Percentiles rank a stretch among this genome's conserved stretches.
phyloP scores from a whole-genome alignment of 2,797 vertebrate genomes.

The Acrossocheilus fasciatus region DNA sequence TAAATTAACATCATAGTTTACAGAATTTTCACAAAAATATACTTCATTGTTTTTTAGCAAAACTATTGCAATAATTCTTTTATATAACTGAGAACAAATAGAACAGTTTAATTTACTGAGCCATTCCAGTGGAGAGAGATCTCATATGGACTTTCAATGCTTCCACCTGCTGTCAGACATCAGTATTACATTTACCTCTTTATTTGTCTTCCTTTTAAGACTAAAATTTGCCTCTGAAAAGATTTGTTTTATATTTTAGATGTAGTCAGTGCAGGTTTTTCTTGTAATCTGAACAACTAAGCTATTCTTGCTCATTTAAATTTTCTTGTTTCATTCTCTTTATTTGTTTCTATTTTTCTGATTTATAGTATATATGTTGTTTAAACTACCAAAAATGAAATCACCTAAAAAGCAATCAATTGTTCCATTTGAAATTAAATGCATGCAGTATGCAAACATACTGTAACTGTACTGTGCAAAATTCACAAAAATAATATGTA shows the following conservation, averaged over 20 bases:
- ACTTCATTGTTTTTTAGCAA: conserved; percentile 30
- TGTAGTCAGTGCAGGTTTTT: background rate
- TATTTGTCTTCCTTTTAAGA: background rate
- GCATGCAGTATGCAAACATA: background rate
- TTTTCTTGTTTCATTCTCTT: background rate
- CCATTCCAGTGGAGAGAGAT: background rate
- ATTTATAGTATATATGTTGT: background rate
- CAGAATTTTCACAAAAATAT: conserved; percentile 43
- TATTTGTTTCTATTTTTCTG: background rate
- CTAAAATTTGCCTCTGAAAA: background rate
- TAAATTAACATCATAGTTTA: conserved; percentile 5
- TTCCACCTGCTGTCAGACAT: conserved; percentile 16
- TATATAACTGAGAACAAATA: background rate
- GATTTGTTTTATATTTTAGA: background rate
- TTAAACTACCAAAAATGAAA: background rate
- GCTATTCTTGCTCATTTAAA: background rate
- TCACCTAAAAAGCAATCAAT: too few relatives aligned
- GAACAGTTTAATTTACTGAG: background rate
- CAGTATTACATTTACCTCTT: background rate
- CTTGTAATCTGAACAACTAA: background rate
- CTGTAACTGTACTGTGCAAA: background rate
- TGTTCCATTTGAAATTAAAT: background rate
- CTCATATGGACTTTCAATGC: background rate
- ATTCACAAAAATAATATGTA: too few relatives aligned
- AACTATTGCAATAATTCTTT: background rate